phyloP scores from a whole-genome alignment of 1,140 invertebrate species.

The Lordiphosa collinella region DNA sequence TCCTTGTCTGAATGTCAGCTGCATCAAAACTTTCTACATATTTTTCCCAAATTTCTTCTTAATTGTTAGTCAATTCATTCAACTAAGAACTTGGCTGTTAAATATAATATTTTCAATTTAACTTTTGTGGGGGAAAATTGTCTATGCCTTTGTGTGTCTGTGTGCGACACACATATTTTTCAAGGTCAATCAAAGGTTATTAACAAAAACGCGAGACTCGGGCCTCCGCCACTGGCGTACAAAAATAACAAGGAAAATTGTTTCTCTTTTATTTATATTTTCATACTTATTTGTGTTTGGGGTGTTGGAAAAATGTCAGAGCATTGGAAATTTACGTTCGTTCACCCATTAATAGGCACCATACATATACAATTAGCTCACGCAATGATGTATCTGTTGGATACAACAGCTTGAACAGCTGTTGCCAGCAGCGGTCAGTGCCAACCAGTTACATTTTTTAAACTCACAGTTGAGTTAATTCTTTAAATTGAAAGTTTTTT shows the following conservation, averaged over 20 bases:
- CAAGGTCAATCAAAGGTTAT: constrained; percentile 79
- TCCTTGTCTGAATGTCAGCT: constrained; percentile 74
- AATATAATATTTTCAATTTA: constrained; percentile 60
- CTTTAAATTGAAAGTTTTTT: constrained; percentile 23
- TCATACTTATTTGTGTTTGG: constrained; percentile 11
- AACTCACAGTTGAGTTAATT: not conserved
- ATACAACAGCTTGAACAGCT: constrained; percentile 24
- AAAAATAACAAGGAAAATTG: constrained; percentile 62
- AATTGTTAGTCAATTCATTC: constrained; percentile 29
- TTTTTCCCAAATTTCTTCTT: constrained; percentile 25
- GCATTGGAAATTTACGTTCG: constrained; percentile 17
- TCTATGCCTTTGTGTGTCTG: not conserved
- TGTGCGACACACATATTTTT: constrained; percentile 52
- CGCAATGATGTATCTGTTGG: constrained; percentile 17
- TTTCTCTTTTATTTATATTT: constrained; percentile 36
- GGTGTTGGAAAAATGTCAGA: constrained; percentile 3
- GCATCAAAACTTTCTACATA: constrained; percentile 52
- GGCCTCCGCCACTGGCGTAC: constrained; percentile 12
- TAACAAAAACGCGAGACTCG: constrained; percentile 54
- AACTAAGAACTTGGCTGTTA: too few relatives aligned
- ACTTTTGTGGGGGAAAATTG: constrained; percentile 48
- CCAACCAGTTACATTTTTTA: constrained; percentile 13
- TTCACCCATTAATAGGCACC: constrained; percentile 33
- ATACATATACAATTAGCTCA: constrained; percentile 41
- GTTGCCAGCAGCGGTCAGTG: constrained; percentile 13